Percentiles rank a stretch among this genome's conserved stretches.
Evolutionary conservation across 2,113 vertebrate species (phyloP).

Genomic region (Willisornis vidua): DNA sequence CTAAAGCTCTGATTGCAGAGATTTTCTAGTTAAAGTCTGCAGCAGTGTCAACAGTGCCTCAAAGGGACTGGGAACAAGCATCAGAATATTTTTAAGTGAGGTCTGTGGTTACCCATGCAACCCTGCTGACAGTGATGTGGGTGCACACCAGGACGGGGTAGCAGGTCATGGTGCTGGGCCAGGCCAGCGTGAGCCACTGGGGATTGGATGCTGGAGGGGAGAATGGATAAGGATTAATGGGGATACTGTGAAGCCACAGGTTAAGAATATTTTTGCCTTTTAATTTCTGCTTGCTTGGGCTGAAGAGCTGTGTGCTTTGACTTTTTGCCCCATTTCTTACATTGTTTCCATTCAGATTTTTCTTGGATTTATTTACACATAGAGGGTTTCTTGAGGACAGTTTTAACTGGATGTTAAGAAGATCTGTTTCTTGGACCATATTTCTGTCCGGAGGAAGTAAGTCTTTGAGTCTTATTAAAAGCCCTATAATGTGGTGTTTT

Average conservation of each 20-base stretch:
- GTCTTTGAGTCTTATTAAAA: neutral
- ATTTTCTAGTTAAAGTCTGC: neutral
- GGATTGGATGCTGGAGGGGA: neutral
- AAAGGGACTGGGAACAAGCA: neutral
- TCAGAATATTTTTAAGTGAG: neutral
- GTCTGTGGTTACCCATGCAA: neutral
- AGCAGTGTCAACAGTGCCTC: neutral
- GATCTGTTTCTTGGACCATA: neutral
- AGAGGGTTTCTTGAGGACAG: neutral
- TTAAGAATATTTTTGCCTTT: neutral
- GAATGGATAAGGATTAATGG: neutral
- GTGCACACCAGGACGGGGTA: accelerated
- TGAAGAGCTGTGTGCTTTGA: neutral
- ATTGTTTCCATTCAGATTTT: neutral
- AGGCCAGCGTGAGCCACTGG: accelerated
- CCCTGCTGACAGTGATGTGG: neutral
- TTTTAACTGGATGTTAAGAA: neutral
- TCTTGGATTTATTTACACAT: neutral
- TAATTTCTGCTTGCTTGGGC: neutral
- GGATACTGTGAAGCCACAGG: neutral
- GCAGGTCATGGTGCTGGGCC: accelerated
- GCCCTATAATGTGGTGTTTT: neutral
- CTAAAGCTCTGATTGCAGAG: neutral
- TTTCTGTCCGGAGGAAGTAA: neutral
- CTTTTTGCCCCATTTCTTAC: neutral